Evolutionary conservation across 1,140 invertebrate species (phyloP).

Genomic region (Caenorhabditis tropicalis): DNA sequence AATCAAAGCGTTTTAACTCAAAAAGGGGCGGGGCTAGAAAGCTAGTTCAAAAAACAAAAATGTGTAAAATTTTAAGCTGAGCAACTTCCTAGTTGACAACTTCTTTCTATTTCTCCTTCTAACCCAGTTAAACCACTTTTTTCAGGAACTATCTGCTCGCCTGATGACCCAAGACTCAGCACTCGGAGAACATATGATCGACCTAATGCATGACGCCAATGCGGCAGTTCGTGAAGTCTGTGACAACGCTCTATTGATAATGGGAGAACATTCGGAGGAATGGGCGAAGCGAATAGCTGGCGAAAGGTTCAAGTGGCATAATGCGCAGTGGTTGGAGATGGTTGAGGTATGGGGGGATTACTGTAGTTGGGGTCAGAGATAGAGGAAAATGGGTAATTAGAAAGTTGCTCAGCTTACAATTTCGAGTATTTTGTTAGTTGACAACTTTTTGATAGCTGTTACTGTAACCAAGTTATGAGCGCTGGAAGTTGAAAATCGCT

Average conservation of each 20-base stretch:
- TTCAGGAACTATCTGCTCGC: conserved; percentile 54
- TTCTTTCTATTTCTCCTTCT: too few relatives aligned
- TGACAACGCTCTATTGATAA: conserved; percentile 88
- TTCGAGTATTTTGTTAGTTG: too few relatives aligned
- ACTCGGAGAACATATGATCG: conserved; percentile 92
- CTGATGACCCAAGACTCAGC: conserved; percentile 75
- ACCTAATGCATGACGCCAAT: conserved; percentile 96
- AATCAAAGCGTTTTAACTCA: too few relatives aligned
- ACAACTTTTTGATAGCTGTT: too few relatives aligned
- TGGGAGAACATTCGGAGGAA: conserved; percentile 75
- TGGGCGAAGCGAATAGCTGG: conserved; percentile 90
- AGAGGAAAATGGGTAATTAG: too few relatives aligned
- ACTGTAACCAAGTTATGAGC: too few relatives aligned
- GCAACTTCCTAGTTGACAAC: too few relatives aligned
- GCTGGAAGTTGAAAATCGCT: too few relatives aligned
- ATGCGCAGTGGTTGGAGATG: conserved; percentile 96
- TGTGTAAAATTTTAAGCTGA: too few relatives aligned
- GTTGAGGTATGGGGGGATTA: conserved; percentile 75
- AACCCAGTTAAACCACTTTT: background rate
- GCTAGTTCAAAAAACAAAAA: too few relatives aligned
- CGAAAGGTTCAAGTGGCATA: conserved; percentile 93
- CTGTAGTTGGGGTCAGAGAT: background rate
- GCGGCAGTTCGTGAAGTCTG: conserved; percentile 88
- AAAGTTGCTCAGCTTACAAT: too few relatives aligned
- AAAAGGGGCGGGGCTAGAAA: too few relatives aligned